A percentile compares a stretch with the other conserved stretches of the same genome.
Conservation (phyloP, 64 coral and sea anemone species). For the Acropora yongei region DNA sequence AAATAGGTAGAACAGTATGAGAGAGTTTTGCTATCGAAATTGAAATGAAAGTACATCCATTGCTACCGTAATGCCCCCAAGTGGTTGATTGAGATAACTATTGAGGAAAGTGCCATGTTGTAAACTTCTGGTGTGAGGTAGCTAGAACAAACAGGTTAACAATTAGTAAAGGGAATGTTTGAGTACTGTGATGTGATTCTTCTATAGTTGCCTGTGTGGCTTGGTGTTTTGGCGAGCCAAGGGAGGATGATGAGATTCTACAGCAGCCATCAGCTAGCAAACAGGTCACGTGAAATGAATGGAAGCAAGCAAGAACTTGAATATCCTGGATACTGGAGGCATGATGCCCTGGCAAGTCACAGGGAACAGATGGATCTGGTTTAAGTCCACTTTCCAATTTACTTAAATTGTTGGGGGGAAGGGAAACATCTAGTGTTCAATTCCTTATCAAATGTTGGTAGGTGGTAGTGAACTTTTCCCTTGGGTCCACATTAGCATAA, state of each 20-base stretch:
- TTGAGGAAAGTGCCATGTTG: not conserved
- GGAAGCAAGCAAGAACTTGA: not conserved
- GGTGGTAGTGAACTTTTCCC: not conserved
- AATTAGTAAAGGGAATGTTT: not conserved
- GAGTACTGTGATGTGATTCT: not conserved
- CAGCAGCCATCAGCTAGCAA: not conserved
- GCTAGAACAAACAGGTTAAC: not conserved
- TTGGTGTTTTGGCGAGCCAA: not conserved
- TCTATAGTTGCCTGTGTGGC: not conserved
- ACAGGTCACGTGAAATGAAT: not conserved
- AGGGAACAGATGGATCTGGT: not conserved
- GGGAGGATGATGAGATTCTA: not conserved
- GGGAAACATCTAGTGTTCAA: not conserved
- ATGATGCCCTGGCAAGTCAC: not conserved
- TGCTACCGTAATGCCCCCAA: not conserved
- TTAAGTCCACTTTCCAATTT: not conserved
- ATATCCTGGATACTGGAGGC: not conserved
- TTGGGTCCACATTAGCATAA: not conserved
- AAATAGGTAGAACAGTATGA: not conserved
- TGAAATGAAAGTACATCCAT: not conserved
- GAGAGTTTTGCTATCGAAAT: not conserved
- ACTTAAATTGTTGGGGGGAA: not conserved
- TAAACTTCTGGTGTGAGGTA: not conserved
- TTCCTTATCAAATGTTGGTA: not conserved
- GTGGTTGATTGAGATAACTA: not conserved